Evolutionary conservation across 2,113 vertebrate species (phyloP), one percentile per base, ranked within the genome.

Genomic region (Pavo muticus): DNA sequence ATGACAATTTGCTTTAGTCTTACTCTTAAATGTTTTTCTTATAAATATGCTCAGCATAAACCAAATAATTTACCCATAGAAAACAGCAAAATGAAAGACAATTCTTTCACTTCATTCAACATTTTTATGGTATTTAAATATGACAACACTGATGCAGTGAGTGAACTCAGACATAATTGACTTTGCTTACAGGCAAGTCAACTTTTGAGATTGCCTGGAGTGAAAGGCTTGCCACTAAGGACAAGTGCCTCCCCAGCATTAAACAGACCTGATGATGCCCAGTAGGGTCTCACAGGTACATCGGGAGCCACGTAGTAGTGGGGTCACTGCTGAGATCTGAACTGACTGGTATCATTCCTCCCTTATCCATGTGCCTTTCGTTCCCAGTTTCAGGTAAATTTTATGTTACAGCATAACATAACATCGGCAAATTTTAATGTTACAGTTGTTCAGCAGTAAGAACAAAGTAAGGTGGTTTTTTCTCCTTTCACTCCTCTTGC

Each of bases 221-320:
- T 20, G 59, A 61, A 52, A 75, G n/a, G 17, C 42, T 69, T 87
- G 47, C 37, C 50, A 27, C 21, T 21, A 39, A 71, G 35, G 56
- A 52, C 39, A 82, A 42, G n/a, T 12, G 50, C 11, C 50, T 85
- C 59, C 44, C 56, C 65, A 37, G 24, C 13, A 17, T 80, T 80
- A 37, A 29, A 80, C 0, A 29, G 54, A 40, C 24, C 17, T 4
- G 0, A 3, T 35, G 44, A 17, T n/a, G 64, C 64, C 42, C 30
- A 14, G 20, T 32, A n/a, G 20, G 29, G 13, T 68, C 42, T 45
- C 42, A 10, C 30, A 67, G 64, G 64, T 67, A 15, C 15, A n/a
- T 10, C 10, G 30, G 42, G 64, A 45, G 9, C 42, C 20, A n/a
- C 11, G 21, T 48, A 48, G 21, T 21, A 48, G 47, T 23, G 21